Evolutionary conservation across 2,113 vertebrate genomes (phyloP).

Genomic region (Phaetusa simplex): DNA sequence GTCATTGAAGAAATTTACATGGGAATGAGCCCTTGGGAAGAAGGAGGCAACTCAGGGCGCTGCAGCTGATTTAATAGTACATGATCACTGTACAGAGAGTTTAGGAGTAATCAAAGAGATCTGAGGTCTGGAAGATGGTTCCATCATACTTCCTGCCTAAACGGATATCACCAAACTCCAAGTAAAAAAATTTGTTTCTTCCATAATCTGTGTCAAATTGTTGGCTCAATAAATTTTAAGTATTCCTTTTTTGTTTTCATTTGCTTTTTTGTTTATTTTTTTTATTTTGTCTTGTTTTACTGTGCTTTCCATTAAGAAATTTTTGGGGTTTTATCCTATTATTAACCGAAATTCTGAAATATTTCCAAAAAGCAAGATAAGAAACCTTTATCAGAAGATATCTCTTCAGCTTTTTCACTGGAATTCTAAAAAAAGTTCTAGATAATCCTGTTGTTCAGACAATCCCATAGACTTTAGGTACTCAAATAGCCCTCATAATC

Average conservation of each 20-base stretch:
- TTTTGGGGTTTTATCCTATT: accelerated
- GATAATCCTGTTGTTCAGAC: not conserved
- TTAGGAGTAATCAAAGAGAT: not conserved
- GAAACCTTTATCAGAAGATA: not conserved
- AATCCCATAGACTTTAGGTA: not conserved
- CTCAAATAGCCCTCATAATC: not conserved
- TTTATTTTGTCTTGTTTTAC: not conserved
- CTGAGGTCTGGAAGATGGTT: not conserved
- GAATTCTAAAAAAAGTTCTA: not conserved
- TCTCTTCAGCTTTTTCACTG: not conserved
- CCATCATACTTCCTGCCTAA: not conserved
- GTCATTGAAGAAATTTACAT: too few relatives aligned
- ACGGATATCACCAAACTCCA: not conserved
- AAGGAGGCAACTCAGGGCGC: not conserved
- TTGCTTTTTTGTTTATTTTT: not conserved
- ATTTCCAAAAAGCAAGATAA: not conserved
- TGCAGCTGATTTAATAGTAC: not conserved
- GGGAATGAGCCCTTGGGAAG: not conserved
- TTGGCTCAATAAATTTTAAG: not conserved
- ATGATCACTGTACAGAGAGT: not conserved
- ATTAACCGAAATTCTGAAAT: not conserved
- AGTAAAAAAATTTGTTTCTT: not conserved
- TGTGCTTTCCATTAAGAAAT: not conserved
- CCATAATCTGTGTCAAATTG: not conserved
- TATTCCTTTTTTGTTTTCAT: not conserved